Evolutionary conservation across 2,888 invertebrate species (phyloP).

Genomic region (Caenorhabditis sp.): DNA sequence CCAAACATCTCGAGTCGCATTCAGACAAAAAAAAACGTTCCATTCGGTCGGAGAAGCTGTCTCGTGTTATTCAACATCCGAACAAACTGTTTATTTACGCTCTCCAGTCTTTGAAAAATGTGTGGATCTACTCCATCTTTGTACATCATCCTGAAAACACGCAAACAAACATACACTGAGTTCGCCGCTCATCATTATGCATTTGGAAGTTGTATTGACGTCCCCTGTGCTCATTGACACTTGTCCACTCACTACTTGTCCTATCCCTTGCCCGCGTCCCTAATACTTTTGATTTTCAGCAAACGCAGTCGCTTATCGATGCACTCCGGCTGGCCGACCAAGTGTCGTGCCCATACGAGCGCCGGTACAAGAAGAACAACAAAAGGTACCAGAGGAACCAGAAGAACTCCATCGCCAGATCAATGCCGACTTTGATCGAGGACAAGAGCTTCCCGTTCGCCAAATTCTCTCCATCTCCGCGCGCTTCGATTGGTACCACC

Average conservation of each 20-base stretch:
- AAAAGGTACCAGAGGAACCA: conserved; percentile 25
- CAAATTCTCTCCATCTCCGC: conserved; percentile 25
- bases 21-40: too few species aligned
- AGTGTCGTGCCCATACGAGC: conserved; percentile 60
- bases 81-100: conserved; percentile 18
- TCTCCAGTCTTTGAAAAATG: conserved; percentile 10
- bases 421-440: conserved; percentile 49
- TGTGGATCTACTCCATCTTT: conserved; percentile 3
- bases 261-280: not conserved
- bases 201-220: conserved; percentile 44
- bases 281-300: conserved; percentile 29
- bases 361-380: conserved; percentile 48
- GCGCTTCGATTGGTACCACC: conserved; percentile 24
- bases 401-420: conserved; percentile 30
- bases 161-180: conserved; percentile 11
- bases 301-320: conserved; percentile 58
- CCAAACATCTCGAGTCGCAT: conserved; percentile 15
- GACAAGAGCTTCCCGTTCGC: conserved; percentile 13
- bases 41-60: too few species aligned
- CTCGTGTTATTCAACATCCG: not conserved
- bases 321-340: conserved; percentile 58
- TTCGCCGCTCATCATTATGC: conserved; percentile 41
- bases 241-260: conserved; percentile 8
- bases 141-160: not conserved
- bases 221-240: not conserved